phyloP scores from a whole-genome alignment of 2,888 invertebrate species.

The Emmelina monodactyla region DNA sequence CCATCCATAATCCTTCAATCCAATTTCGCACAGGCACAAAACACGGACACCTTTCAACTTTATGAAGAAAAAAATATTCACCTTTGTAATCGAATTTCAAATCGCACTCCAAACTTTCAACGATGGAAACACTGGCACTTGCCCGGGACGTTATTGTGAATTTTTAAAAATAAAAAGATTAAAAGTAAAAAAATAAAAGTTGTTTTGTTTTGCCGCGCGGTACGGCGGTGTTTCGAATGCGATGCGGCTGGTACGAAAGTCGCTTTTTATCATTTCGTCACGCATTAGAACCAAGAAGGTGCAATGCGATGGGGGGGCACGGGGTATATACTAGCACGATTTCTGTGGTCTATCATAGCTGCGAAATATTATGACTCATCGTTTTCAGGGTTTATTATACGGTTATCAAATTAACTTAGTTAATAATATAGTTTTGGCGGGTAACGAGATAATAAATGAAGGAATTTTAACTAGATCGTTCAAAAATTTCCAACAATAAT shows the following conservation, averaged over 20 bases:
- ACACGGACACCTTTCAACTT: conserved; percentile 19
- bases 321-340: conserved; percentile 21
- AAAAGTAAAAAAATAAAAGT: conserved; percentile 20
- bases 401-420: no score
- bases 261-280: conserved; percentile 61
- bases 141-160: conserved; percentile 57
- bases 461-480: no score
- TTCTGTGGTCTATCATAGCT: conserved; percentile 17
- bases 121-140: conserved; percentile 54
- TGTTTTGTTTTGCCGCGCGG: conserved; percentile 25
- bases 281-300: conserved; percentile 20
- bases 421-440: no score
- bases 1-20: no score
- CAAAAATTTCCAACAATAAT: no score
- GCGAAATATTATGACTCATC: no score
- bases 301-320: neutral
- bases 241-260: conserved; percentile 33
- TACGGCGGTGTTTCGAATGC: conserved; percentile 29
- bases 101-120: conserved; percentile 59
- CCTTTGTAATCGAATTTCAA: conserved; percentile 56
- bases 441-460: no score
- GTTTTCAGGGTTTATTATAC: no score
- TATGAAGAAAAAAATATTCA: conserved; percentile 31
- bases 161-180: conserved; percentile 30
- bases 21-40: conserved; percentile 24